Evolutionary conservation across 2,888 invertebrate genomes (phyloP), one percentile per base, ranked within the genome.

Genomic region (Cantharis flavilabris): DNA sequence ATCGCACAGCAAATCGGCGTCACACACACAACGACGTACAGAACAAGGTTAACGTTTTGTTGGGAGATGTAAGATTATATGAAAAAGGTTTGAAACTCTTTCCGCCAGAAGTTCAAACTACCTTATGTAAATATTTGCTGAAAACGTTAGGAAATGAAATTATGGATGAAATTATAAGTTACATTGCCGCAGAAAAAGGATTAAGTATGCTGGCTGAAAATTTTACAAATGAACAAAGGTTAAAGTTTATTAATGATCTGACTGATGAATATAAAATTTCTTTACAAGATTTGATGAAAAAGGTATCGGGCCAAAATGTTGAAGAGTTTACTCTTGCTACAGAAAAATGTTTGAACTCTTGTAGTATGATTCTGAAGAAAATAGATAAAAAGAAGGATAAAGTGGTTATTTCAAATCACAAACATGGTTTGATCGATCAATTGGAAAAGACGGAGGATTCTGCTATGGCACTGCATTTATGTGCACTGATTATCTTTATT

Each of bases 351-450:
- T 89, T 97, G 82, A 89, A 91, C 16, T 89, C 91, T 71, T 94
- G 94, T 86, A 93, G 94, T 77, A 93, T 97, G 92, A 94, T 95
- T 82, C 88, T 97, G 79, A 96, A 94, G 84, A 98, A 97, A 88
- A 91, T 94, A 79, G 98, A 98, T 86, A 97, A 97, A 87, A 97
- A 97, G 86, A 96, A 96, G 86, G 94, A 95, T 86, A 92, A 96
- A 80, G 90, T 93, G 62, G 87, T 96, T 26, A 91, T 97, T 79
- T 90, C 94, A 77, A 93, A 93, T 80, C 97, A 97, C 85, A 93
- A 95, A 81, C 95, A 96, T 85, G 94, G 94, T 77, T 88, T 98
- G 73, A 89, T 95, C 76, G 94, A 95, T 75, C 95, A 98, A 88
- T 86, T 98, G 76, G 92, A 92, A 72, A 89, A 90, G 76, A 93